Base-by-base conservation (phyloP, 2,888 invertebrate species). In the Gibbula magus region DNA sequence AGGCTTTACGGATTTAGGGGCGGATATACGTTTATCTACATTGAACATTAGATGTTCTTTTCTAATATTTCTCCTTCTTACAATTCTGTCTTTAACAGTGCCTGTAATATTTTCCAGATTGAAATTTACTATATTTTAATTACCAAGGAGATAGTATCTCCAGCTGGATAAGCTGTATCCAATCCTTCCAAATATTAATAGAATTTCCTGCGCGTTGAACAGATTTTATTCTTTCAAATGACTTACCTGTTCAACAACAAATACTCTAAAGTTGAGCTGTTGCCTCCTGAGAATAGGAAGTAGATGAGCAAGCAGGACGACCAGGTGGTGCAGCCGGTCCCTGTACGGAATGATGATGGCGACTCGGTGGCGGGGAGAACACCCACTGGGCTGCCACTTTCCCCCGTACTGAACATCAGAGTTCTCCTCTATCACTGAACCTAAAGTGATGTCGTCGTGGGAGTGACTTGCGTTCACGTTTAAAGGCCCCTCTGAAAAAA, bases 271-370 rank as follows among this genome's bases (percentile, higher is more conserved):
- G 76, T 93, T 92, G 29, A 94, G 86, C 84, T 93, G 93, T 84
- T 94, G 94, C 32, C 93, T 88, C 85, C 93, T 93, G 16, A 94
- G 91, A 56, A 94, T 90, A 5, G 94, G 94, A 82, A 94, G 93
- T 0, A 94, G 91, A 85, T 93, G 92, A 61, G 92, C 87, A 18
- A 94, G 91, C 66, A 94, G 90, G 1, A 92, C 91, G 53, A 89
- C 86, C 22, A 94, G 91, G 86, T 94, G 94, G 53, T 92, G 90
- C 81, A 90, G 89, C 35, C 94, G 89, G 83, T 94, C 93, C 86
- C 94, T 90, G 84, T 90, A 92, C 3, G 92, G 92, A 52, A 92
- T 89, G 32, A 92, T 87, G 61, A 92, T 86, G 29, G 91, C 91
- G n/a, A 92, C 88, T 13, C 87, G 83, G 83, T 91, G 89, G n/a